Evolutionary conservation across 2,797 vertebrate genomes (phyloP).

Genomic region (Neostethus bicornis): DNA sequence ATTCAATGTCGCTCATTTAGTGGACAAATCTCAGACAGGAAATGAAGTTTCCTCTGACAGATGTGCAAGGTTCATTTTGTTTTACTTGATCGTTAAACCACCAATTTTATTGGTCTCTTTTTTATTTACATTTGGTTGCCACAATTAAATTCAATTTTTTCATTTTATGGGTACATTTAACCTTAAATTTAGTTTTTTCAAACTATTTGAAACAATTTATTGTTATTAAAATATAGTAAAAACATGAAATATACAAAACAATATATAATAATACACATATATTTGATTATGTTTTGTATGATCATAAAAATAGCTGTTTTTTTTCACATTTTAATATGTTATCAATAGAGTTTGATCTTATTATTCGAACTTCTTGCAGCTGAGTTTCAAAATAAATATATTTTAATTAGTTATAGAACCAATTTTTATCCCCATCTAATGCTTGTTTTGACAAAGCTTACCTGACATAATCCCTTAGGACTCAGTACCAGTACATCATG

Average conservation of each 20-base stretch:
- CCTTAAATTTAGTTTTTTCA: slow-evolving; percentile 3
- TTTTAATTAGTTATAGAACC: slow-evolving; percentile 27
- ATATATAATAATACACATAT: no score
- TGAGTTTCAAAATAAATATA: not conserved
- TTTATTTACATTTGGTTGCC: not conserved
- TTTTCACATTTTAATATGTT: not conserved
- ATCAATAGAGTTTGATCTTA: not conserved
- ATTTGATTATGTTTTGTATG: not conserved
- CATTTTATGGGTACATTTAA: not conserved
- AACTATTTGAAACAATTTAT: no score
- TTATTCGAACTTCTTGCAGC: slow-evolving; percentile 11
- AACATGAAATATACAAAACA: no score
- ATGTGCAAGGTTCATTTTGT: slow-evolving; percentile 57
- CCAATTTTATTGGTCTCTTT: slow-evolving; percentile 1
- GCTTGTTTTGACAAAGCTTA: slow-evolving; percentile 26
- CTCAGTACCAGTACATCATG: slow-evolving; percentile 21
- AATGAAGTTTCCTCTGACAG: slow-evolving; percentile 70
- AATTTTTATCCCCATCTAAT: slow-evolving; percentile 6
- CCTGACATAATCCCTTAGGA: slow-evolving; percentile 8
- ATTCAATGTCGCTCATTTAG: slow-evolving; percentile 23
- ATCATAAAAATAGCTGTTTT: not conserved
- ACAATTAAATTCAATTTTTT: not conserved
- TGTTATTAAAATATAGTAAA: no score
- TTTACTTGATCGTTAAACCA: slow-evolving; percentile 31
- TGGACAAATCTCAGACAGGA: slow-evolving; percentile 43